These are phyloP conservation scores for Girardia tigrina DNA, from an alignment of 2,888 invertebrate species.

Conservation along the genomic window DNA sequence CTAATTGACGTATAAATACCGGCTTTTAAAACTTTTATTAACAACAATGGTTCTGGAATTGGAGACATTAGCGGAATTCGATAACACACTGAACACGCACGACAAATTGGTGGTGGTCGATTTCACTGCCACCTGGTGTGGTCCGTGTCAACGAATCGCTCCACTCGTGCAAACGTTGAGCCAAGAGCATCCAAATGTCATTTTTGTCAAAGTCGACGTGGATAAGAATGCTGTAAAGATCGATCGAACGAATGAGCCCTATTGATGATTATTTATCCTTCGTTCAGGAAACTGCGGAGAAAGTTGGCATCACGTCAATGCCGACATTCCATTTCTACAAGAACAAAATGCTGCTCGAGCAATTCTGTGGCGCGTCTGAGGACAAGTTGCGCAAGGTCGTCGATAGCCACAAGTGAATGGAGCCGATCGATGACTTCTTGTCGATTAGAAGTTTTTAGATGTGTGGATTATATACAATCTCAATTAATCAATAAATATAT, in stretches of 20 bases:
- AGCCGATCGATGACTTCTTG: too few species aligned
- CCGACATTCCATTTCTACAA: constrained; percentile 26
- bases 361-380: constrained; percentile 16
- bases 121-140: constrained; percentile 2
- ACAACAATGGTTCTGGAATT: not conserved
- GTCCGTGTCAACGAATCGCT: not conserved
- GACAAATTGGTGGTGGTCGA: not conserved
- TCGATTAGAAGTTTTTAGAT: too few species aligned
- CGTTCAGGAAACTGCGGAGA: not conserved
- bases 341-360: not conserved
- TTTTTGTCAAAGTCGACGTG: constrained; percentile 21
- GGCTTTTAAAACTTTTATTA: not conserved
- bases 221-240: not conserved
- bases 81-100: not conserved
- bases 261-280: not conserved
- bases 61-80: not conserved
- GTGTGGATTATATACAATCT: too few species aligned
- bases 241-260: too few species aligned
- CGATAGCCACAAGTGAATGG: not conserved
- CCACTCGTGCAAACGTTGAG: not conserved
- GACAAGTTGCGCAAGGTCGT: not conserved
- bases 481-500: too few species aligned
- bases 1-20: too few species aligned
- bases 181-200: not conserved
- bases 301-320: not conserved